Evolutionary conservation across 2,888 invertebrate species (phyloP).

Genomic region (Calameuta idolon): DNA sequence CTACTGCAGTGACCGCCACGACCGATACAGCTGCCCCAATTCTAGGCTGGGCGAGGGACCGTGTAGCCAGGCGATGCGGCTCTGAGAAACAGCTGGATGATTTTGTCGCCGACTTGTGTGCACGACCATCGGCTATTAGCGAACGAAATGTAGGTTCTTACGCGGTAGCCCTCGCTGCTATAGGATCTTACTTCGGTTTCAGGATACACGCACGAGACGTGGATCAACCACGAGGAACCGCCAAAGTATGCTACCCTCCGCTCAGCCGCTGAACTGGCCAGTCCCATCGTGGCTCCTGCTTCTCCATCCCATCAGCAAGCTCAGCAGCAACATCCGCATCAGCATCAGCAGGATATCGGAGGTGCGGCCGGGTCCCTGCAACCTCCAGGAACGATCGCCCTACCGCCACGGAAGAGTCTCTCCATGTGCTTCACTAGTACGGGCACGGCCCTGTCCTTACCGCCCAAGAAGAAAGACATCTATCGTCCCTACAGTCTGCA

Average conservation of each 20-base stretch:
- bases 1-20: not conserved
- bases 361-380: conserved; percentile 32
- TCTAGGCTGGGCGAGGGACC: not conserved
- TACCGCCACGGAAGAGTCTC: conserved; percentile 75
- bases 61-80: not conserved
- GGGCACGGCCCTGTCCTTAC: conserved; percentile 83
- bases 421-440: conserved; percentile 90
- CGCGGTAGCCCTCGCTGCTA: not conserved
- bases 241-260: conserved; percentile 71
- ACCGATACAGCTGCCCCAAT: not conserved
- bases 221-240: conserved; percentile 67
- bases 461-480: conserved; percentile 92
- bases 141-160: not conserved
- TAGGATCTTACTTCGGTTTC: conserved; percentile 21
- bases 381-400: not conserved
- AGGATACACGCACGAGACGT: conserved; percentile 63
- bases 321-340: conserved; percentile 52
- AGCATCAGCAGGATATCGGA: conserved; percentile 34
- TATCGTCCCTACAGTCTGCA: conserved; percentile 84
- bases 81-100: not conserved
- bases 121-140: not conserved
- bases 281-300: conserved; percentile 43
- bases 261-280: conserved; percentile 69
- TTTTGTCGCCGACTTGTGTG: not conserved
- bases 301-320: conserved; percentile 29